These are phyloP conservation scores for Hirundichthys speculiger DNA, from an alignment of 2,113 vertebrate genomes.

Conservation along the genomic window DNA sequence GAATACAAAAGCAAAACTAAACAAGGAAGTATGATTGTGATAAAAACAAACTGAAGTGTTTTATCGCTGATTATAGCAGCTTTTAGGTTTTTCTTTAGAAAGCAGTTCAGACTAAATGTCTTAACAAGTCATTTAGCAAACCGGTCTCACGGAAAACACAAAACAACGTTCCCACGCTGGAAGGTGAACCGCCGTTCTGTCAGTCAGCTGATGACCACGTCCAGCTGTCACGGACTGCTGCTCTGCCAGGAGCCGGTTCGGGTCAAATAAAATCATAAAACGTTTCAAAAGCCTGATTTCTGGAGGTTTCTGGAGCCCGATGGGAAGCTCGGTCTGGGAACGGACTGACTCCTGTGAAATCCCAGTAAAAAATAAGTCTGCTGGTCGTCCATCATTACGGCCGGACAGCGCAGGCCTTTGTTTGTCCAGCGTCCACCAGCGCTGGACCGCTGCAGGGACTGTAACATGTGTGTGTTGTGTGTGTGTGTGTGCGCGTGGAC, in stretches of 20 bases:
- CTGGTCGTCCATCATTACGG: conserved; percentile 66
- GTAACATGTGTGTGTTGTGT: conserved; percentile 43
- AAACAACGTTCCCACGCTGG: conserved; percentile 14
- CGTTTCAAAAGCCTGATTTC: conserved; percentile 21
- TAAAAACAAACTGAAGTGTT: no score
- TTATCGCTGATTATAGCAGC: no score
- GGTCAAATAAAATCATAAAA: conserved; percentile 54
- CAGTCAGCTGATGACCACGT: conserved; percentile 60
- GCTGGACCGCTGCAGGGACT: conserved; percentile 46
- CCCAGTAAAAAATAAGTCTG: conserved; percentile 53
- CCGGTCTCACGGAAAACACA: conserved; percentile 31
- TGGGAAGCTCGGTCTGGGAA: conserved; percentile 68
- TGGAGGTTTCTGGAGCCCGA: conserved; percentile 26
- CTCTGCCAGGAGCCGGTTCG: conserved; percentile 43
- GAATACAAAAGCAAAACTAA: no score
- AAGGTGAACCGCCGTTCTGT: conserved; percentile 36
- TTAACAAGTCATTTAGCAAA: no score
- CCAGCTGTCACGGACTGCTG: conserved; percentile 34
- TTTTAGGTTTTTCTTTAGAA: conserved; percentile 10
- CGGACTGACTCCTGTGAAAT: conserved; percentile 66
- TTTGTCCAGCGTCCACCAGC: conserved; percentile 44
- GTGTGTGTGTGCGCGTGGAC: conserved; percentile 37
- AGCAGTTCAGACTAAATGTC: no score
- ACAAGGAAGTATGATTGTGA: no score
- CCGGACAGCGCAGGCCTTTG: conserved; percentile 69